Conservation (phyloP, 2,797 vertebrate genomes). For the Dendrocincla tyrannina region DNA sequence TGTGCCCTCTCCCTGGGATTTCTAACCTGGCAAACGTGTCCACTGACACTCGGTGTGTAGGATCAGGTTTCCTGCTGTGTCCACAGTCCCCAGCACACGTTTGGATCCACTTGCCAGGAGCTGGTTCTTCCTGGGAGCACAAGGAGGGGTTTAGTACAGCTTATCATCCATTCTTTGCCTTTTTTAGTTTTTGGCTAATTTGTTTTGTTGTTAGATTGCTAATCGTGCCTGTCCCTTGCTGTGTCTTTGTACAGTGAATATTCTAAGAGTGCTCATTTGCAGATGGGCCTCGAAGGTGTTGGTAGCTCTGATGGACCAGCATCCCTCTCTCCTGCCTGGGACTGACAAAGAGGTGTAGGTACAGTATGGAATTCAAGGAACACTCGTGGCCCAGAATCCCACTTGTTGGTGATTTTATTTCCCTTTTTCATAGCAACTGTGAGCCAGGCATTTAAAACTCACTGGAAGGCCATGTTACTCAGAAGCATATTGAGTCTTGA, state of each 20-base stretch:
- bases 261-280: not conserved
- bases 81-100: not conserved
- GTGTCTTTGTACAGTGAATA: not conserved
- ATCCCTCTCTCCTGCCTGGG: not conserved
- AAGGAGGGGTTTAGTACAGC: not conserved
- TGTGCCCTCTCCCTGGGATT: not conserved
- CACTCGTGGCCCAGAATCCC: not conserved
- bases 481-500: not conserved
- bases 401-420: not conserved
- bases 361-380: fast-evolving
- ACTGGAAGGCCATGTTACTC: not conserved
- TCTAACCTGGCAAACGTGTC: not conserved
- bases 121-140: not conserved
- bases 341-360: not conserved
- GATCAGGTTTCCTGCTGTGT: not conserved
- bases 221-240: not conserved
- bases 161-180: not conserved
- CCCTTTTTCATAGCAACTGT: not conserved
- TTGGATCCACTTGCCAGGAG: not conserved
- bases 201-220: not conserved
- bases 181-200: fast-evolving
- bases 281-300: not conserved
- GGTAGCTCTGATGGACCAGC: not conserved
- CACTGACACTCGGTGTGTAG: not conserved
- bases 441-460: not conserved